Evolutionary conservation across 1,140 invertebrate genomes (phyloP).

Genomic region (Mylabris phalerata): DNA sequence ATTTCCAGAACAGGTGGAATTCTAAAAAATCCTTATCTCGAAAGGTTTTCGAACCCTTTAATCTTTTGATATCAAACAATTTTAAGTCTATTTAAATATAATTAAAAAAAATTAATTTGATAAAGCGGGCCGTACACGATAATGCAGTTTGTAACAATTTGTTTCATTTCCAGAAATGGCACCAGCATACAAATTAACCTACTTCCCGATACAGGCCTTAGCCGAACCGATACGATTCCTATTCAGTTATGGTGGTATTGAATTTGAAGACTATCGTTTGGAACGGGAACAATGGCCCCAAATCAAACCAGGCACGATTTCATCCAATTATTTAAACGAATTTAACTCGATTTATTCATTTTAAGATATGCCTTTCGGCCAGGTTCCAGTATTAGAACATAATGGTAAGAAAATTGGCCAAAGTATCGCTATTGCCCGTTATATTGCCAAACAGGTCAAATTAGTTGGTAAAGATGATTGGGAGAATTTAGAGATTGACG

Average conservation of each 20-base stretch:
- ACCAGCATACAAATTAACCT: slow-evolving; percentile 52
- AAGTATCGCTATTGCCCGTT: slow-evolving; percentile 62
- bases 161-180: slow-evolving; percentile 11
- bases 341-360: background rate
- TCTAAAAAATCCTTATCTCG: too few species aligned
- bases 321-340: too few species aligned
- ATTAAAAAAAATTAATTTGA: too few species aligned
- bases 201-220: slow-evolving; percentile 51
- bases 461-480: slow-evolving; percentile 58
- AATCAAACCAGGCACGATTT: slow-evolving; percentile 2
- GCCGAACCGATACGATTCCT: slow-evolving; percentile 64
- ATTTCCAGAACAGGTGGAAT: too few species aligned
- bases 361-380: slow-evolving; percentile 64
- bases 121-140: too few species aligned
- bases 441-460: slow-evolving; percentile 59
- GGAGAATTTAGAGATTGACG: slow-evolving; percentile 59
- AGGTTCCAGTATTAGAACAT: slow-evolving; percentile 66
- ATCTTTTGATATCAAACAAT: too few species aligned
- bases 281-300: slow-evolving; percentile 47
- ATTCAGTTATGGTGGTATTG: slow-evolving; percentile 54
- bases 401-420: slow-evolving; percentile 63
- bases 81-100: too few species aligned
- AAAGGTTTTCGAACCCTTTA: too few species aligned
- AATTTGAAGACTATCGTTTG: slow-evolving; percentile 61
- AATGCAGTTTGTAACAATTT: too few species aligned